Conservation (phyloP, 2,113 vertebrate genomes). For the Cinclus mexicanus region DNA sequence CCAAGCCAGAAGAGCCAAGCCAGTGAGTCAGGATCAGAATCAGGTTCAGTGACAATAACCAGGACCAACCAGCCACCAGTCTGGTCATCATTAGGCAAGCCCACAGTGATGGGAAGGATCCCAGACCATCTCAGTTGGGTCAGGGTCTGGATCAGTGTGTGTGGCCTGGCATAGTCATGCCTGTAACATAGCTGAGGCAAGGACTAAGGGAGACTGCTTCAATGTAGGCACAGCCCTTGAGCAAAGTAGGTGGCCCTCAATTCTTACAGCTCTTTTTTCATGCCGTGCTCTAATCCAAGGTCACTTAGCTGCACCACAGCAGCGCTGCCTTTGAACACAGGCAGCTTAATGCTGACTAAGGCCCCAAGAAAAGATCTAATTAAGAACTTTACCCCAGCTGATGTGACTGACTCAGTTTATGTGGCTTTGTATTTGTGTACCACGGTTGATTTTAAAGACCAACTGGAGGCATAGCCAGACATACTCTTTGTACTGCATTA, state of each 20-base stretch:
- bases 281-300: neutral
- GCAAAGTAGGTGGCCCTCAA: rapidly evolving
- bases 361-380: neutral
- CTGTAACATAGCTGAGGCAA: neutral
- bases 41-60: neutral
- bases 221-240: neutral
- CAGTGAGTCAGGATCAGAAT: neutral
- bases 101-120: neutral
- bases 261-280: neutral
- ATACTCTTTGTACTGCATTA: neutral
- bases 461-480: neutral
- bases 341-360: neutral
- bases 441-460: neutral
- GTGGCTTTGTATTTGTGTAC: neutral
- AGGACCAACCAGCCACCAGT: neutral
- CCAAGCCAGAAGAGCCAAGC: neutral
- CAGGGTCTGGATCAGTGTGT: neutral
- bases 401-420: neutral
- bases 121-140: neutral
- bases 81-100: neutral
- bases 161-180: neutral
- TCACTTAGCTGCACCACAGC: rapidly evolving
- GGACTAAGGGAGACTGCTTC: neutral
- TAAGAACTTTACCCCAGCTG: neutral
- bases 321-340: neutral